Evolutionary conservation across 2,888 invertebrate species (phyloP).

Genomic region (Tromatobia lineatoria): DNA sequence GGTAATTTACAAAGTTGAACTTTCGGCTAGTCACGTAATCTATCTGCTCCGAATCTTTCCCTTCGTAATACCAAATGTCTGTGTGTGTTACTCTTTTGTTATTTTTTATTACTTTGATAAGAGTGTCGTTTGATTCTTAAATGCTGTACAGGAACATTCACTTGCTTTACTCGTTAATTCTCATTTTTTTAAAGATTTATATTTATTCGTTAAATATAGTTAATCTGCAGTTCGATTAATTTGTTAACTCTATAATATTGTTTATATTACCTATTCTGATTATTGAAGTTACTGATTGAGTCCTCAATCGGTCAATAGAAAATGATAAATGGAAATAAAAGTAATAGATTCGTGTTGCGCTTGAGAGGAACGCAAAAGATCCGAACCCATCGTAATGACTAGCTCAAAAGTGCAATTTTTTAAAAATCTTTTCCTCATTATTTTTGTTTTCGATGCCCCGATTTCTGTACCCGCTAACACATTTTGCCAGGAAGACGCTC

Average conservation of each 20-base stretch:
- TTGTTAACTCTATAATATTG: slow-evolving; percentile 75
- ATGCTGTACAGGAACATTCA: slow-evolving; percentile 85
- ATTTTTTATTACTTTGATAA: slow-evolving; percentile 73
- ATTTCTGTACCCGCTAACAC: slow-evolving; percentile 55
- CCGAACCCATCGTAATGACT: slow-evolving; percentile 80
- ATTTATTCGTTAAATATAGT: slow-evolving; percentile 74
- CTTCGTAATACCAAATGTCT: slow-evolving; percentile 69
- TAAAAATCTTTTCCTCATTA: slow-evolving; percentile 42
- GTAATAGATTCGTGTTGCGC: slow-evolving; percentile 67
- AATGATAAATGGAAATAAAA: slow-evolving; percentile 46
- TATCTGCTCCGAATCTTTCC: slow-evolving; percentile 64
- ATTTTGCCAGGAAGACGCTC: slow-evolving; percentile 72
- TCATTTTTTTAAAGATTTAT: slow-evolving; percentile 64
- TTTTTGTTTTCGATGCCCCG: slow-evolving; percentile 55
- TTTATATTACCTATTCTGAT: slow-evolving; percentile 68
- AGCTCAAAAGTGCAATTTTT: slow-evolving; percentile 79
- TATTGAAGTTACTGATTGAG: slow-evolving; percentile 71
- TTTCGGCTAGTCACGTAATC: slow-evolving; percentile 74
- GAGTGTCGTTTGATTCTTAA: slow-evolving; percentile 84
- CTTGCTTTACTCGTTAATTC: slow-evolving; percentile 77
- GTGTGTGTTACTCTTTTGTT: slow-evolving; percentile 52
- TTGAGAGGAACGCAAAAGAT: slow-evolving; percentile 78
- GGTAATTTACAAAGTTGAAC: slow-evolving; percentile 81
- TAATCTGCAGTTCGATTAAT: slow-evolving; percentile 77
- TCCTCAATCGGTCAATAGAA: slow-evolving; percentile 68